Evolutionary conservation across 2,797 vertebrate species (phyloP), one percentile per base, ranked within the genome.

Genomic region (Chaunax sp.): DNA sequence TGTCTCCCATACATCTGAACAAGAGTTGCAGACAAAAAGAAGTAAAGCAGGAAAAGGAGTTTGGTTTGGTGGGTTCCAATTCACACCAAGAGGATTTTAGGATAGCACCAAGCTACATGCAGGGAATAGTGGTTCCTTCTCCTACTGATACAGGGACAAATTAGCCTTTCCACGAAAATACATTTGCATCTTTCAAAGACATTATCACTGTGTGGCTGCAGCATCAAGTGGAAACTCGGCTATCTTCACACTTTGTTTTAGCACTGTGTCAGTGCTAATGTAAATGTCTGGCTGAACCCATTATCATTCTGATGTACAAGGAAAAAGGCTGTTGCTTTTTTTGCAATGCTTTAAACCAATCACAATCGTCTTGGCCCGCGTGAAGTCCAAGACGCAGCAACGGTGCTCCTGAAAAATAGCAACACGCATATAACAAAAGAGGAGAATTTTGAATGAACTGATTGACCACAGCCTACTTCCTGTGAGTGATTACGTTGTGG

Each of bases 21-120:
- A 59, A 19, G 75, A 85, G 87, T 90, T 90, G 87, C 89, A 91
- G 87, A 90, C 85, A 91, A 90, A 91, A 92, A 90, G 75, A 90
- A 81, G 63, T 50, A 56, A 57, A 73, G 67, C 66, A 75, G 62
- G 59, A 69, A 64, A 55, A 69, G 26, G 35, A 18, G 7, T 28
- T n/a, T 12, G 44, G 52, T 73, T 68, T 53, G 54, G 41, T 64
- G 57, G 51, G 51, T 13, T 72, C 25, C 12, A 10, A 28, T 30
- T 60, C 38, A 61, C 41, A 22, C 22, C 44, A 46, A 0, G 52
- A 62, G 44, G 43, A 33, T 26, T 60, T 64, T 37, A 82, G 14
- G 46, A 59, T 25, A 22, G 16, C 55, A 57, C 57, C 35, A 55
- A 56, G 74, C 49, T 19, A 54, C 38, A 64, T 0, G 68, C 38